Evolutionary conservation across 2,888 invertebrate genomes (phyloP).

Genomic region (Trichopoda pennipes): DNA sequence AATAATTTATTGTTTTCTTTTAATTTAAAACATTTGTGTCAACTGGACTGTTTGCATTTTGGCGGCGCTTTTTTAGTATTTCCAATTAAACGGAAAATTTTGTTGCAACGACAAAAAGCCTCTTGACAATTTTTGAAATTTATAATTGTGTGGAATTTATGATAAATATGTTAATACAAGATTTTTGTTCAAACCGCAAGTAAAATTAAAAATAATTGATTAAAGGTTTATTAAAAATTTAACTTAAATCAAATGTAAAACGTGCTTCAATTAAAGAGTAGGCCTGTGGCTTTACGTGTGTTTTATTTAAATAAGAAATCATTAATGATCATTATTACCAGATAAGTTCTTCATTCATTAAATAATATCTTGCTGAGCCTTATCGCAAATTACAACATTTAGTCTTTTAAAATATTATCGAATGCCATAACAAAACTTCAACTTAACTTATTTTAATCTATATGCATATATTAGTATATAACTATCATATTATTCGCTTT

Average conservation of each 20-base stretch:
- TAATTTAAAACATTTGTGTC: no score
- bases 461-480: no score
- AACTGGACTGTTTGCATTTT: no score
- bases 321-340: constrained; percentile 11
- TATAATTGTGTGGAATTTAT: no score
- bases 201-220: neutral
- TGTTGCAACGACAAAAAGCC: no score
- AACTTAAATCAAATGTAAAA: constrained; percentile 6
- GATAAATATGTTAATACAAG: neutral
- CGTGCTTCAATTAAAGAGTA: constrained; percentile 40
- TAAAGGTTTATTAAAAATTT: neutral
- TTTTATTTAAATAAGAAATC: constrained; percentile 13
- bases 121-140: no score
- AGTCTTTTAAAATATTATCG: neutral
- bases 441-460: neutral
- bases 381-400: neutral
- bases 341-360: constrained; percentile 42
- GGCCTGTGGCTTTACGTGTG: constrained; percentile 60
- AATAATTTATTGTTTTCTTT: no score
- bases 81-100: no score
- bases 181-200: constrained; percentile 2
- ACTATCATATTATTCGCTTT: neutral
- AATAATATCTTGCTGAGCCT: constrained; percentile 57
- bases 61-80: no score
- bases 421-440: neutral